phyloP scores from a whole-genome alignment of 1,140 invertebrate species.

The Teleogryllus occipitalis region DNA sequence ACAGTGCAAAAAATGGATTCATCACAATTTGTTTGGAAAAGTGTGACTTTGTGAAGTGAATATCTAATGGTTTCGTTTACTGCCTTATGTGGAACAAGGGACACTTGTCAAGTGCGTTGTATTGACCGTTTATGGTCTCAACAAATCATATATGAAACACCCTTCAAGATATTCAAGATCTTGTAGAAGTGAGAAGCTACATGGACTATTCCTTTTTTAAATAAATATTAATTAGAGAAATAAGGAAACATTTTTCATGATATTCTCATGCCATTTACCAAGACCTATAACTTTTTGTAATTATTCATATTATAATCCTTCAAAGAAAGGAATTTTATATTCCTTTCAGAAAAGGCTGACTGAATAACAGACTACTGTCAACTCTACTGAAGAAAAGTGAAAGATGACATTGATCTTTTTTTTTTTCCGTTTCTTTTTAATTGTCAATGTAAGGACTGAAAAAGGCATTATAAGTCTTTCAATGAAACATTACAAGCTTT shows the following conservation, averaged over 20 bases:
- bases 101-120: not conserved
- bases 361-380: slow-evolving; percentile 1
- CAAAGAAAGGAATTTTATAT: not conserved
- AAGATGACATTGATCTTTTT: not conserved
- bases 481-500: not conserved
- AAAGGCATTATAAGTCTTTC: slow-evolving; percentile 2
- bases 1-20: not conserved
- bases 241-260: slow-evolving; percentile 5
- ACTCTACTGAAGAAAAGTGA: not conserved
- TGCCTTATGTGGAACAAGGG: not conserved
- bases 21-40: not conserved
- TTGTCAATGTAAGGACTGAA: not conserved
- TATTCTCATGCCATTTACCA: slow-evolving; percentile 4
- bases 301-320: not conserved
- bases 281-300: slow-evolving; percentile 5
- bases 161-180: not conserved
- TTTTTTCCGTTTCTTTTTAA: not conserved
- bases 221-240: not conserved
- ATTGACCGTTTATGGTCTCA: not conserved
- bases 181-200: not conserved
- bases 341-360: not conserved
- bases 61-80: not conserved
- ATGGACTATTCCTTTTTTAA: not conserved
- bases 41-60: not conserved
- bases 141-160: not conserved